Conservation (phyloP, 2,113 vertebrate genomes). For the Morphnarchus princeps region DNA sequence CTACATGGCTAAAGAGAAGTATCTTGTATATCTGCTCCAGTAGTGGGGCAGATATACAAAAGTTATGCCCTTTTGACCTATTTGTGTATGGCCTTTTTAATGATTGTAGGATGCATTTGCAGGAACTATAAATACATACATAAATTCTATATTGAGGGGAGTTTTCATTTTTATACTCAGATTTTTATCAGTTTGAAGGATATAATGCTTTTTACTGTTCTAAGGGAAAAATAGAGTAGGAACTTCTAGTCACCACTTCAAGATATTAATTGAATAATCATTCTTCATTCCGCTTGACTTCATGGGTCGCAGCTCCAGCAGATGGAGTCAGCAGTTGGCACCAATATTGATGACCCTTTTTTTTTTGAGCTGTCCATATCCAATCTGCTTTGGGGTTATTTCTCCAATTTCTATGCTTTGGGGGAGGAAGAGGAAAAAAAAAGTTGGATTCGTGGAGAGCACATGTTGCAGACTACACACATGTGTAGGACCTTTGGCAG, state of each 20-base stretch:
- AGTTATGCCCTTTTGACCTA: background rate
- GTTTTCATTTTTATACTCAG: background rate
- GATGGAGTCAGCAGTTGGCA: slow-evolving; percentile 13
- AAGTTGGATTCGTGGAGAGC: background rate
- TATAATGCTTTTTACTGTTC: background rate
- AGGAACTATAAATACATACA: background rate
- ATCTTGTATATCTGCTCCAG: background rate
- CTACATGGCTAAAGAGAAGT: background rate
- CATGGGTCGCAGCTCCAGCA: slow-evolving; percentile 8
- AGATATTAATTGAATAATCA: slow-evolving; percentile 26
- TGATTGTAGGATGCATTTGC: background rate
- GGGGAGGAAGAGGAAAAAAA: background rate
- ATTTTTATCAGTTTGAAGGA: background rate
- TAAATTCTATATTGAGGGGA: background rate
- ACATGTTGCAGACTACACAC: background rate
- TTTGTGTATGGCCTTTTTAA: background rate
- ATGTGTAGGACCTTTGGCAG: background rate
- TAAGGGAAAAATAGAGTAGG: background rate
- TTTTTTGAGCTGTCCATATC: background rate
- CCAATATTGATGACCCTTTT: background rate
- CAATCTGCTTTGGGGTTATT: background rate
- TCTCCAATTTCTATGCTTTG: background rate
- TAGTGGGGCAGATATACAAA: background rate
- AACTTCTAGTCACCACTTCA: slow-evolving; percentile 9
- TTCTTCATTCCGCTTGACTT: slow-evolving; percentile 32